Conservation (phyloP, 2,113 vertebrate genomes). For the Ia io region DNA sequence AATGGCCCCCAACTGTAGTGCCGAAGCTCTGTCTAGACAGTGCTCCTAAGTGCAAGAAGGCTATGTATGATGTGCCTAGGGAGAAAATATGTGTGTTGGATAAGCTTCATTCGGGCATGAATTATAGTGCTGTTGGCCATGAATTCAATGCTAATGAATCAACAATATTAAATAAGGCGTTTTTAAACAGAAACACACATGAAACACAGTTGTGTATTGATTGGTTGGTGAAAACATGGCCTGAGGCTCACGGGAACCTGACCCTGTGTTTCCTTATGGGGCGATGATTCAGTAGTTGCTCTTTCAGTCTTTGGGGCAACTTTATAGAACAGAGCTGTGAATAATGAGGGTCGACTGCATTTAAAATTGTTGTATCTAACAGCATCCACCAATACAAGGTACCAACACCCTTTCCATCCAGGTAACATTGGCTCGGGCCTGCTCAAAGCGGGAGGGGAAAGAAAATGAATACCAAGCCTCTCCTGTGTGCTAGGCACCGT, state of each 20-base stretch:
- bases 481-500: not conserved
- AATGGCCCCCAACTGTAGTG: not conserved
- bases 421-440: not conserved
- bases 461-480: not conserved
- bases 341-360: not conserved
- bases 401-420: not conserved
- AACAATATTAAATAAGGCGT: not conserved
- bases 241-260: not conserved
- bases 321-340: not conserved
- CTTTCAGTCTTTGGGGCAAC: not conserved
- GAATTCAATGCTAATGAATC: not conserved
- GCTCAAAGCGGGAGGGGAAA: not conserved
- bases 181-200: constrained; percentile 21
- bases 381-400: not conserved
- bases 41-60: not conserved
- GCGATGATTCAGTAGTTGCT: constrained; percentile 1
- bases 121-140: not conserved
- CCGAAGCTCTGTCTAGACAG: not conserved
- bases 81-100: not conserved
- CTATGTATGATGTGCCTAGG: not conserved
- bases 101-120: not conserved
- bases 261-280: not conserved
- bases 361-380: not conserved
- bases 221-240: not conserved
- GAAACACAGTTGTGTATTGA: not conserved